These are phyloP conservation scores for Oxyscelio sp. DNA, from an alignment of 2,888 invertebrate genomes.

Conservation along the genomic window DNA sequence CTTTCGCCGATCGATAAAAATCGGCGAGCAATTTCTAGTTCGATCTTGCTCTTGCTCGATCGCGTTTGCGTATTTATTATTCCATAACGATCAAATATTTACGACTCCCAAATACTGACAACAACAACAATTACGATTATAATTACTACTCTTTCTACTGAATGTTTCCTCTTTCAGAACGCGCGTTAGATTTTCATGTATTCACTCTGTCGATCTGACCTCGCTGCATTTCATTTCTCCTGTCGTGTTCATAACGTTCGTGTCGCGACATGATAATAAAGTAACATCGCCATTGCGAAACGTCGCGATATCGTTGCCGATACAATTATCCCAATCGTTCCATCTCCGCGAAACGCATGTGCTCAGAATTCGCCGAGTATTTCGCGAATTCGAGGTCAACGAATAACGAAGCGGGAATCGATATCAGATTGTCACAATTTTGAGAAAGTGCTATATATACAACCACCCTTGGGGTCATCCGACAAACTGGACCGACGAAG, in stretches of 20 bases:
- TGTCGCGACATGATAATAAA: conserved; percentile 32
- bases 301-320: conserved; percentile 36
- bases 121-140: conserved; percentile 6
- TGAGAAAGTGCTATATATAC: too few relatives aligned
- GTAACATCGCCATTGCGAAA: conserved; percentile 25
- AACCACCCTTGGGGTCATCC: too few relatives aligned
- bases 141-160: background rate
- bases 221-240: conserved; percentile 50
- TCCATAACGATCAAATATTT: conserved; percentile 5
- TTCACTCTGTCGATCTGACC: conserved; percentile 46
- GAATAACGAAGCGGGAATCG: conserved; percentile 33
- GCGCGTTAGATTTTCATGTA: conserved; percentile 24
- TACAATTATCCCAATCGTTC: conserved; percentile 28
- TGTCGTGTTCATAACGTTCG: conserved; percentile 32
- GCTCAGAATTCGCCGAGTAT: conserved; percentile 27
- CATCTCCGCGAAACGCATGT: conserved; percentile 22
- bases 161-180: too few relatives aligned
- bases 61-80: conserved; percentile 6
- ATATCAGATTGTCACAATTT: conserved; percentile 53
- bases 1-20: background rate
- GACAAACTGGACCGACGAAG: too few relatives aligned
- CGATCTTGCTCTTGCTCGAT: background rate
- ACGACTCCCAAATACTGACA: conserved; percentile 20
- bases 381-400: conserved; percentile 64
- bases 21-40: conserved; percentile 1